These are phyloP conservation scores for Heterodera carotae DNA, from an alignment of 1,140 invertebrate genomes.

Conservation along the genomic window DNA sequence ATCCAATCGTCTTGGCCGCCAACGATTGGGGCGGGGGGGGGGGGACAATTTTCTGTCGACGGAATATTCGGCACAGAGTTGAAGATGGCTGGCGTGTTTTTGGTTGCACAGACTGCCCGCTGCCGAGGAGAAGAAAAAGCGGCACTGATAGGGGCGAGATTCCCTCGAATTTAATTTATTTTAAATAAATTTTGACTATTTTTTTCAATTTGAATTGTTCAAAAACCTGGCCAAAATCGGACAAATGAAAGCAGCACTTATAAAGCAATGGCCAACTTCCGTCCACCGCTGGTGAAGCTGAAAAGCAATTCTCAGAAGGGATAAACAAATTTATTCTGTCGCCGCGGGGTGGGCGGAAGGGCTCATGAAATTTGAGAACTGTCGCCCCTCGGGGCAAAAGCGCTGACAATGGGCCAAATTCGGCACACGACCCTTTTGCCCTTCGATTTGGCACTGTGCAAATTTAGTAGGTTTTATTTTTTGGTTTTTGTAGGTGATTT, in stretches of 20 bases:
- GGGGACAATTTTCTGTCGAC: background rate
- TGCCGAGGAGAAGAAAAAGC: no score
- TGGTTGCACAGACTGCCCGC: background rate
- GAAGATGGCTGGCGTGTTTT: background rate
- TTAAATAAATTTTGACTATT: no score
- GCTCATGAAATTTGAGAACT: background rate
- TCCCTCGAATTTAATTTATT: no score
- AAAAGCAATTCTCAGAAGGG: background rate
- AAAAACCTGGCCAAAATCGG: no score
- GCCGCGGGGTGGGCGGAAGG: no score
- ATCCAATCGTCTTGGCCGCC: background rate
- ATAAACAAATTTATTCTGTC: background rate
- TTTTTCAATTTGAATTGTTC: no score
- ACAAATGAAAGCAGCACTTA: no score
- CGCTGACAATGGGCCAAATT: conserved; percentile 1
- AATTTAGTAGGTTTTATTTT: no score
- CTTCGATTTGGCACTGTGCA: background rate
- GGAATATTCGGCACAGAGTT: background rate
- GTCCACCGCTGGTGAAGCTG: background rate
- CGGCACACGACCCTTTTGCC: background rate
- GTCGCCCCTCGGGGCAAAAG: background rate
- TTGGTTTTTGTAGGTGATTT: no score
- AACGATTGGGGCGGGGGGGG: background rate
- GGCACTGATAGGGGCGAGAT: no score
- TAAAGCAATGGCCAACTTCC: background rate